These are phyloP conservation scores for Toxonevra muliebris DNA, from an alignment of 2,888 invertebrate genomes.

Conservation along the genomic window DNA sequence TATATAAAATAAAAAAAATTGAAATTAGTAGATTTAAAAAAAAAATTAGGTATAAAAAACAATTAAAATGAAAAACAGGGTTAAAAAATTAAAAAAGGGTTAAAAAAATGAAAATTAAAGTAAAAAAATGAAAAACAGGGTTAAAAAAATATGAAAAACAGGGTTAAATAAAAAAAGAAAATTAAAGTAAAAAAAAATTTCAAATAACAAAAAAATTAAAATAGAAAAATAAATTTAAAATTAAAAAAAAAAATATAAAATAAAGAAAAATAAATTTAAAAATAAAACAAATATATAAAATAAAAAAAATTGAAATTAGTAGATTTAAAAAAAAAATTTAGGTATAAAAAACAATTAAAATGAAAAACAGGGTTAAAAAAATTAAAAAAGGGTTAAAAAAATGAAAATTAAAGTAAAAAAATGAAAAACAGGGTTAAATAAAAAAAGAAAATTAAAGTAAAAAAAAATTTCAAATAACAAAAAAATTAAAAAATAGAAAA, in stretches of 20 bases:
- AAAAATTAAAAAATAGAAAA: background rate
- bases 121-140: too few species aligned
- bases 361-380: background rate
- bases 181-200: too few species aligned
- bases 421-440: background rate
- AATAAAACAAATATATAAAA: background rate
- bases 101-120: too few species aligned
- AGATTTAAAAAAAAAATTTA: background rate
- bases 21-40: too few species aligned
- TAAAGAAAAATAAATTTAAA: background rate
- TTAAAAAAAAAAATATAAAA: conserved; percentile 14
- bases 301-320: background rate
- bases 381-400: background rate
- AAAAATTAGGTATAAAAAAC: too few species aligned
- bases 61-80: background rate
- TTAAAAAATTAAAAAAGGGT: background rate
- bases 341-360: background rate
- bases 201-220: too few species aligned
- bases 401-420: background rate
- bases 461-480: background rate
- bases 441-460: background rate
- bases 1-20: too few species aligned
- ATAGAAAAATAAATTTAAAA: conserved; percentile 10
- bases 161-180: too few species aligned
- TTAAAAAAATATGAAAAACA: too few species aligned